Base-by-base conservation (phyloP, 2,888 invertebrate genomes). In the Melieria omissa region DNA sequence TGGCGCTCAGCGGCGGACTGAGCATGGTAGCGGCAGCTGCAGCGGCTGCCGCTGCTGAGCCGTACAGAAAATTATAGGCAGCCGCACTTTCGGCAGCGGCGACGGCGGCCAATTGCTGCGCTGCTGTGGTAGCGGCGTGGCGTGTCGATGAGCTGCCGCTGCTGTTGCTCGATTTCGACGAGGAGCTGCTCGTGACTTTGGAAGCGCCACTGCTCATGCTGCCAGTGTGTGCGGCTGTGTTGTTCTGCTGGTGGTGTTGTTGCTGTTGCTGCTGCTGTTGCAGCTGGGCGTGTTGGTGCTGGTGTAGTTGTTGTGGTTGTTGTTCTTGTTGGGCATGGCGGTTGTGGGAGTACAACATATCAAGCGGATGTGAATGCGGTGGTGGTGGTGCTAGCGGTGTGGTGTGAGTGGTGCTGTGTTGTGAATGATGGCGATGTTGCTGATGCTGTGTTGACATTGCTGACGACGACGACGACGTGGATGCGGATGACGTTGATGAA, bases 281-380 rank as follows among this genome's bases (percentile, higher is more conserved):
- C 61, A 74, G 75, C 65, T 72, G 75, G 46, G 70, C 76, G 12
- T 77, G 78, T 47, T 74, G 76, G 62, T 73, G 77, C 57, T 74
- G 75, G 65, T 76, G 78, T 62, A 75, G 78, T 66, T 71, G 76
- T 67, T 79, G 78, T 65, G 71, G 73, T 71, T 72, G 77, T 64
- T 74, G 76, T 67, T 72, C 77, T 64, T 73, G 77, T 72, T 71
- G 75, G 65, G 79, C 71, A 64, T 75, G 76, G 75, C 78, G 84
- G 80, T 78, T 83, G 78, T 83, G 85, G 86, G 86, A 86, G 86
- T 85, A 85, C 85, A 85, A 85, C 86, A 85, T 86, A 84, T 86
- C 84, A 77, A 81, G 78, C 75, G 78, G 81, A 80, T 78, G 82
- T 74, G 76, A 69, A 49, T 76, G 75, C 71, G 80, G 76, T 72